phyloP scores from a whole-genome alignment of 2,888 invertebrate species.

The Zele albiditarsus region DNA sequence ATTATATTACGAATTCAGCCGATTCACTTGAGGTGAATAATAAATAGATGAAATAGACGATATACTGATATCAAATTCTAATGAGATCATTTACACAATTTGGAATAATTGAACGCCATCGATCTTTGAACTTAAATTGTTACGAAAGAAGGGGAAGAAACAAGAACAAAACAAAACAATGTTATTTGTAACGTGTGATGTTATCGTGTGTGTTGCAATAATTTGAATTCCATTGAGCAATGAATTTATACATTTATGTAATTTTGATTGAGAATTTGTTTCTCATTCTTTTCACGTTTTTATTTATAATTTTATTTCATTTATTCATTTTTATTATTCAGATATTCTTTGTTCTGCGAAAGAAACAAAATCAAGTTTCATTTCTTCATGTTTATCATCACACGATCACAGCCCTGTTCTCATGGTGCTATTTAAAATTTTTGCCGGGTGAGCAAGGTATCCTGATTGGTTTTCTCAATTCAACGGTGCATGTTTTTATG shows the following conservation, averaged over 20 bases:
- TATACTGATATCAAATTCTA: neutral
- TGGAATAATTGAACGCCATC: neutral
- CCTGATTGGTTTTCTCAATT: constrained; percentile 82
- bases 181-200: neutral
- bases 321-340: constrained; percentile 49
- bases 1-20: neutral
- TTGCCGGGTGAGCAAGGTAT: constrained; percentile 81
- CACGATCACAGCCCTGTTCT: constrained; percentile 68
- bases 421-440: constrained; percentile 73
- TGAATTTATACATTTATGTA: neutral
- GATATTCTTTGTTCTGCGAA: constrained; percentile 76
- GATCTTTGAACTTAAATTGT: constrained; percentile 31
- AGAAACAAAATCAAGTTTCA: constrained; percentile 76
- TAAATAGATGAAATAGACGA: neutral
- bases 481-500: constrained; percentile 87
- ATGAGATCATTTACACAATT: constrained; percentile 12
- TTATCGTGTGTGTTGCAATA: neutral
- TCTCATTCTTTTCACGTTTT: neutral
- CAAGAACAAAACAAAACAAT: neutral
- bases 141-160: neutral
- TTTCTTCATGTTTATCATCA: constrained; percentile 78
- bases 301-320: neutral
- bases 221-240: neutral
- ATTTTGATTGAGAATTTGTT: neutral
- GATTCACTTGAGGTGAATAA: constrained; percentile 11